These are phyloP conservation scores for Gari tellinella DNA, from an alignment of 2,888 invertebrate genomes.

Conservation along the genomic window DNA sequence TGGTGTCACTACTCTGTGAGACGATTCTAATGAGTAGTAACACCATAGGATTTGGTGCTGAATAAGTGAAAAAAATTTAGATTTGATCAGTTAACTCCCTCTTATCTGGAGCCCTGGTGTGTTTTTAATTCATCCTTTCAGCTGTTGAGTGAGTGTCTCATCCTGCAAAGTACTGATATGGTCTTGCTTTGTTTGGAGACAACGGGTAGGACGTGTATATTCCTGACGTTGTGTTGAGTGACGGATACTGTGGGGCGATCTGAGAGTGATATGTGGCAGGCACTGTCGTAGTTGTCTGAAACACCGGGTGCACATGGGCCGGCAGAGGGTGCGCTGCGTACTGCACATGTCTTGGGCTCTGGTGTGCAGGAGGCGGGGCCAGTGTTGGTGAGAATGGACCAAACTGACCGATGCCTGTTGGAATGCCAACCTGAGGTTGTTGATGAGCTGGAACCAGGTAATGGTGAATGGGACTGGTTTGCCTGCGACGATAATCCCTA, in stretches of 20 bases:
- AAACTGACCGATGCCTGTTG: slow-evolving; percentile 77
- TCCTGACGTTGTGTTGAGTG: slow-evolving; percentile 87
- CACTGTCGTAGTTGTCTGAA: slow-evolving; percentile 76
- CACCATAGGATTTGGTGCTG: no score
- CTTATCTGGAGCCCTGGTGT: no score
- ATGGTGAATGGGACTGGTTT: slow-evolving; percentile 80
- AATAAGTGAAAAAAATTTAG: no score
- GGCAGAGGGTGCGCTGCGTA: slow-evolving; percentile 91
- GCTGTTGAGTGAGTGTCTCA: no score
- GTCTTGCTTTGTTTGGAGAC: slow-evolving; percentile 88
- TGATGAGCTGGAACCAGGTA: slow-evolving; percentile 83
- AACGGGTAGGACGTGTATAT: slow-evolving; percentile 88
- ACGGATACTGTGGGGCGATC: slow-evolving; percentile 86
- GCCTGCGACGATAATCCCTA: slow-evolving; percentile 87
- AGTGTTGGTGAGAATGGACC: slow-evolving; percentile 84
- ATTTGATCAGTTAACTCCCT: no score
- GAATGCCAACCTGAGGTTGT: slow-evolving; percentile 78
- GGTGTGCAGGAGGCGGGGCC: slow-evolving; percentile 92
- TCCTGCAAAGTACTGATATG: slow-evolving; percentile 86
- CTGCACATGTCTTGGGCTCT: slow-evolving; percentile 88
- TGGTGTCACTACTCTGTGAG: no score
- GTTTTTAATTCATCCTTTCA: no score
- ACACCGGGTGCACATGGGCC: slow-evolving; percentile 89
- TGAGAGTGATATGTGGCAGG: slow-evolving; percentile 73
- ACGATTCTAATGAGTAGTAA: no score